Conservation (phyloP, 2,888 invertebrate species). For the Pristionchus exspectatus region DNA sequence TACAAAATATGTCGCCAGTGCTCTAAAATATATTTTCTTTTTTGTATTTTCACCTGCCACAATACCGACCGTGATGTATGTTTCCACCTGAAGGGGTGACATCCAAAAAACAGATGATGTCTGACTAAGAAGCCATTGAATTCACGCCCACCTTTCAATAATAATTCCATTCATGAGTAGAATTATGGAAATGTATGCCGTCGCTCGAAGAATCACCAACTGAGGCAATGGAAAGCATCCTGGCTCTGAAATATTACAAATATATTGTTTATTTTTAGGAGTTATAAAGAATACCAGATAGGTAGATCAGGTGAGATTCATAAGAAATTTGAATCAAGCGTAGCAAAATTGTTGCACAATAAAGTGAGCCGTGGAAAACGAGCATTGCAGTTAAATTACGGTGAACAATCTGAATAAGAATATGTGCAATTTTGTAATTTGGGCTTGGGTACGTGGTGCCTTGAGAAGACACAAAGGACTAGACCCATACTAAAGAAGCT, state of each 20-base stretch:
- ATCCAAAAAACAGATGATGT: not conserved
- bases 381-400: not conserved
- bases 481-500: not conserved
- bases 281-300: not conserved
- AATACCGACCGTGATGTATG: not conserved
- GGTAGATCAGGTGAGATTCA: not conserved
- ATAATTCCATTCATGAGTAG: not conserved
- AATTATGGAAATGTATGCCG: not conserved
- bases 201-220: not conserved
- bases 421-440: not conserved
- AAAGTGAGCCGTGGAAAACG: not conserved
- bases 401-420: not conserved
- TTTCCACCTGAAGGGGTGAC: not conserved
- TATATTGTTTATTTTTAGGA: not conserved
- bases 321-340: not conserved
- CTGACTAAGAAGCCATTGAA: not conserved
- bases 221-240: not conserved
- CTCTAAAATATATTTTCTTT: not conserved
- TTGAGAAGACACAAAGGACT: not conserved
- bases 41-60: not conserved
- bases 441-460: not conserved
- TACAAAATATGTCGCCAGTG: not conserved
- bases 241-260: not conserved
- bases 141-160: not conserved
- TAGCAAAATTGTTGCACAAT: not conserved